phyloP scores from a whole-genome alignment of 2,888 invertebrate genomes.

The Melikaiella ostensackeni region DNA sequence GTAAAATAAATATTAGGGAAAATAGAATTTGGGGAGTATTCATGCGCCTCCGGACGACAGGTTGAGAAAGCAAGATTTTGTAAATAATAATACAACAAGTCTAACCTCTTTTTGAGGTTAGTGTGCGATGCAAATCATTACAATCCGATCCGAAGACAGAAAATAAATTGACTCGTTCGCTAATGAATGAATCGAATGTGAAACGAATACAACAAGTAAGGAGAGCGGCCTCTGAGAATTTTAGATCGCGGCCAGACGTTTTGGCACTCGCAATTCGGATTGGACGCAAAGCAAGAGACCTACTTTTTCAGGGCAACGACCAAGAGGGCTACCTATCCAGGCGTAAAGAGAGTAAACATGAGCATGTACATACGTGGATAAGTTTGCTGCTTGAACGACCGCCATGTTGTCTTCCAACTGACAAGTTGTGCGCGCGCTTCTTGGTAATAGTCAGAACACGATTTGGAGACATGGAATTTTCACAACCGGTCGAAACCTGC shows the following conservation, averaged over 20 bases:
- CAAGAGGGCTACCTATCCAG: conserved; percentile 42
- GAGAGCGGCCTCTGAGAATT: conserved; percentile 18
- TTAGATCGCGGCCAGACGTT: conserved; percentile 26
- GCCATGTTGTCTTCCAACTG: conserved; percentile 55
- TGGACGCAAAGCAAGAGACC: conserved; percentile 40
- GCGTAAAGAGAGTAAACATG: conserved; percentile 41
- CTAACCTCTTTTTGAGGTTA: too few relatives aligned
- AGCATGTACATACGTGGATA: conserved; percentile 53
- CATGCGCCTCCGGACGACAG: too few relatives aligned
- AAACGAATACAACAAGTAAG: neutral
- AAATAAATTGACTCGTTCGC: neutral
- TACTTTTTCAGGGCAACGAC: conserved; percentile 57
- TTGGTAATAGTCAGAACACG: neutral
- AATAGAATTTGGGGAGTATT: too few relatives aligned
- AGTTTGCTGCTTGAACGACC: conserved; percentile 40
- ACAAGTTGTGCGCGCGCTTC: conserved; percentile 7
- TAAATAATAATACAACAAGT: too few relatives aligned
- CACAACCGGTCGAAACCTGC: neutral
- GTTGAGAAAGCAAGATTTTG: too few relatives aligned
- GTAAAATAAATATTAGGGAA: too few relatives aligned
- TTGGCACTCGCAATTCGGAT: conserved; percentile 36
- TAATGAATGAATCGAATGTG: conserved; percentile 1
- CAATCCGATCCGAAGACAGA: too few relatives aligned
- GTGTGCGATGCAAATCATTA: too few relatives aligned
- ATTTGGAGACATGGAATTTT: neutral